Conservation (phyloP, 2,888 invertebrate species). For the Polyommatus iphigenia region DNA sequence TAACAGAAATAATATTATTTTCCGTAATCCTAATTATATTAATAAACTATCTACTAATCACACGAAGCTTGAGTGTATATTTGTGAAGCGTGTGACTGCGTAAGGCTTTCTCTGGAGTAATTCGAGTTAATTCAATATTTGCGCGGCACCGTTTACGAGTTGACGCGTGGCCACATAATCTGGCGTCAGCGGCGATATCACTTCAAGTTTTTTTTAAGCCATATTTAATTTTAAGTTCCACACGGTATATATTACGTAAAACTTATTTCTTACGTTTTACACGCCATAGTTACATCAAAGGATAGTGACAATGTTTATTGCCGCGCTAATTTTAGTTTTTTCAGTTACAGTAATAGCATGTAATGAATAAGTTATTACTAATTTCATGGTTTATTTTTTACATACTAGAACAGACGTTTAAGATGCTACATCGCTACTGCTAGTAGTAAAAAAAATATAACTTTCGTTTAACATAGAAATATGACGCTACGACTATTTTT, state of each 20-base stretch:
- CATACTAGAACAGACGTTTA: no score
- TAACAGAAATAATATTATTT: background rate
- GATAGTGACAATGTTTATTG: no score
- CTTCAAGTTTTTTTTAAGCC: background rate
- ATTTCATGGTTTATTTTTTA: no score
- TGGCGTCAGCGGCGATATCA: background rate
- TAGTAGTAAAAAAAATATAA: no score
- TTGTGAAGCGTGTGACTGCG: constrained; percentile 38
- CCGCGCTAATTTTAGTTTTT: no score
- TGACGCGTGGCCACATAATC: constrained; percentile 35
- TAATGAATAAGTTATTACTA: no score
- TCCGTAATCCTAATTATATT: background rate
- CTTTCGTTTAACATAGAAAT: no score
- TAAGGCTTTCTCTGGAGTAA: constrained; percentile 72
- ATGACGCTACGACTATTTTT: no score
- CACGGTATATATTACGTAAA: background rate
- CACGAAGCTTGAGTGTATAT: constrained; percentile 49
- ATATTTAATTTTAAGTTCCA: background rate
- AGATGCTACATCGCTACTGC: no score
- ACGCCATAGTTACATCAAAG: no score
- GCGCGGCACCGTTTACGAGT: constrained; percentile 61
- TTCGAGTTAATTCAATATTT: constrained; percentile 77
- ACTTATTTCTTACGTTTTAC: no score
- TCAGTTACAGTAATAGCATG: no score
- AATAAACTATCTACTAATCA: constrained; percentile 10